Percentiles rank a stretch among this genome's conserved stretches.
Conservation (phyloP, 2,888 invertebrate genomes). For the Bruchidius siliquastri region DNA sequence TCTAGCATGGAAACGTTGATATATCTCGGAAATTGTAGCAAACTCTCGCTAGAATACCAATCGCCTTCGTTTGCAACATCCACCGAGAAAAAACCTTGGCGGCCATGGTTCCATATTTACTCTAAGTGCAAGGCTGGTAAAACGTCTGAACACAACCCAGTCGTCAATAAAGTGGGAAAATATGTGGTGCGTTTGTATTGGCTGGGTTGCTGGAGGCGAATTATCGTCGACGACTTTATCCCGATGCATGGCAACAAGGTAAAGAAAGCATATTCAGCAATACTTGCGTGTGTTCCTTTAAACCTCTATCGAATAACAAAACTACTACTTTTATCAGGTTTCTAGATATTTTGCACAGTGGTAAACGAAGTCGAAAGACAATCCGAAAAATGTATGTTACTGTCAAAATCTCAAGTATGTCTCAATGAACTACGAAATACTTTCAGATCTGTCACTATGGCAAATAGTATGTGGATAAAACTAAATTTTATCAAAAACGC, state of each 20-base stretch:
- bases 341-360: too few species aligned
- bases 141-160: constrained; percentile 37
- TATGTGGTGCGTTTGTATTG: constrained; percentile 49
- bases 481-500: too few species aligned
- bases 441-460: too few species aligned
- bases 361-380: too few species aligned
- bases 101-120: constrained; percentile 50
- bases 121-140: constrained; percentile 44
- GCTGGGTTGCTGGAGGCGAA: constrained; percentile 49
- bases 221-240: constrained; percentile 48
- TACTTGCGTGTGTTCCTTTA: too few species aligned
- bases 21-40: constrained; percentile 39
- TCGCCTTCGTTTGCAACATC: constrained; percentile 36
- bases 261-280: constrained; percentile 27
- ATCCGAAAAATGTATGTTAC: too few species aligned
- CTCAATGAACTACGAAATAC: too few species aligned
- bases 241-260: constrained; percentile 44
- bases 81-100: constrained; percentile 38
- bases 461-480: too few species aligned
- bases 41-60: constrained; percentile 39
- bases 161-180: constrained; percentile 40
- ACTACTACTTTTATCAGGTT: too few species aligned
- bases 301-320: too few species aligned
- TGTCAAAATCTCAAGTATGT: too few species aligned
- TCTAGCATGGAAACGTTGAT: constrained; percentile 42